Evolutionary conservation across 1,140 invertebrate species (phyloP).

Genomic region (Zaprionus camerounensis): DNA sequence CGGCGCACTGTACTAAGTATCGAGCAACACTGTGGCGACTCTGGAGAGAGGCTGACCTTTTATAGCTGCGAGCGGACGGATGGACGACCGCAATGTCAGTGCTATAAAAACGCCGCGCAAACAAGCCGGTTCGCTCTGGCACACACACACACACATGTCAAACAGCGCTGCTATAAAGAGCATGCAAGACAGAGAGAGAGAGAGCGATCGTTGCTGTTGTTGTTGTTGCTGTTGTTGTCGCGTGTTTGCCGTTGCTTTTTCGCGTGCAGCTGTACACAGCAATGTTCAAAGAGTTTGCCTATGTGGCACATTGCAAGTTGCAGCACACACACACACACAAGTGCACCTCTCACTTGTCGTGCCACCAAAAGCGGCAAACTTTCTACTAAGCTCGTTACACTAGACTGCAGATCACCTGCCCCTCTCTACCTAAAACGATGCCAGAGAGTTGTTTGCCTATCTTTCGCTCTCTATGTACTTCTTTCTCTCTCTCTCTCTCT

Average conservation of each 20-base stretch:
- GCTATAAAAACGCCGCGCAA: slow-evolving; percentile 48
- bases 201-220: slow-evolving; percentile 5
- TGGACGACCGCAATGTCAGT: not conserved
- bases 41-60: slow-evolving; percentile 49
- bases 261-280: not conserved
- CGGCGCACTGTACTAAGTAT: slow-evolving; percentile 70
- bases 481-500: not conserved
- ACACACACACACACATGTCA: slow-evolving; percentile 4
- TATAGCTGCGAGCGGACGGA: slow-evolving; percentile 44
- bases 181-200: not conserved
- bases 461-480: not conserved
- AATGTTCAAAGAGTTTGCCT: slow-evolving; percentile 10
- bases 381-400: slow-evolving; percentile 63
- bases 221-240: slow-evolving; percentile 29
- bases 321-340: slow-evolving; percentile 1
- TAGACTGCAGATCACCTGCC: slow-evolving; percentile 13
- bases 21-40: slow-evolving; percentile 52
- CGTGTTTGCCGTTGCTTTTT: slow-evolving; percentile 35
- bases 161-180: slow-evolving; percentile 7
- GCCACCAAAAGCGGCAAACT: slow-evolving; percentile 54
- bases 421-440: not conserved
- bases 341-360: slow-evolving; percentile 10
- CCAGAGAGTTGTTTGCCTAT: slow-evolving; percentile 4
- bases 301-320: slow-evolving; percentile 25
- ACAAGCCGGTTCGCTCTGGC: slow-evolving; percentile 19